Evolutionary conservation across 2,888 invertebrate genomes (phyloP), one percentile per base, ranked within the genome.

Genomic region (Branchipolynoe longqiensis): DNA sequence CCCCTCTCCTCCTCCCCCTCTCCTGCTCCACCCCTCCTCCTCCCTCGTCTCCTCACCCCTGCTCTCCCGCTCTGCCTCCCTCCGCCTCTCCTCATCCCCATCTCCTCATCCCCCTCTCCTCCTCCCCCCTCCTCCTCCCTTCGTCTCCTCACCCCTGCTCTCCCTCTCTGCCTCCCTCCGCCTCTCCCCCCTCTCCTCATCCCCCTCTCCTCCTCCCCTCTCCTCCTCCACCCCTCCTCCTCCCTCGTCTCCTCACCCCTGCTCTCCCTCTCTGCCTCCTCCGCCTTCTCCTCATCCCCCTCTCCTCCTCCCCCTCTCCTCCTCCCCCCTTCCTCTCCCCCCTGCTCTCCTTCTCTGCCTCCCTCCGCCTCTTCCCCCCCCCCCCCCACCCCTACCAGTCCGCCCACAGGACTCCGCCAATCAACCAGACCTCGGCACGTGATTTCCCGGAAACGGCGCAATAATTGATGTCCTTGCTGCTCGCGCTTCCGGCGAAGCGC

Each of bases 381-480:
- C 48, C 48, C 48, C 48, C 18, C 18, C 48, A 48, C 48, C 48
- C 48, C 48, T 8, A 8, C 8, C 48, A 18, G 48, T 12, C 48
- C 48, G 18, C 69, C 38, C 69, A 69, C 69, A 33, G 38, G 36
- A 69, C 69, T 38, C 22, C 69, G 69, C 69, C 69, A 69, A 69
- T 69, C 69, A 69, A 38, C 69, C 69, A 69, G 69, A 38, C 69
- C 36, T 6, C 69, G 36, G 69, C 54, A 78, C 78, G 78, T 78
- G 78, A 78, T 78, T 78, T 54, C 78, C 78, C 41, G 31, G 48
- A 48, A 78, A 78, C 31, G n/a, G 25, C 33, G 41, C 41, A 78
- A 78, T 78, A 78, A 78, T 78, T 78, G 78, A 78, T 78, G 78
- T 78, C 78, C 69, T 33, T 38, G 62, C 62, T 6, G 38, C n/a